phyloP scores from a whole-genome alignment of 2,888 invertebrate species.

The Tachina grossa region DNA sequence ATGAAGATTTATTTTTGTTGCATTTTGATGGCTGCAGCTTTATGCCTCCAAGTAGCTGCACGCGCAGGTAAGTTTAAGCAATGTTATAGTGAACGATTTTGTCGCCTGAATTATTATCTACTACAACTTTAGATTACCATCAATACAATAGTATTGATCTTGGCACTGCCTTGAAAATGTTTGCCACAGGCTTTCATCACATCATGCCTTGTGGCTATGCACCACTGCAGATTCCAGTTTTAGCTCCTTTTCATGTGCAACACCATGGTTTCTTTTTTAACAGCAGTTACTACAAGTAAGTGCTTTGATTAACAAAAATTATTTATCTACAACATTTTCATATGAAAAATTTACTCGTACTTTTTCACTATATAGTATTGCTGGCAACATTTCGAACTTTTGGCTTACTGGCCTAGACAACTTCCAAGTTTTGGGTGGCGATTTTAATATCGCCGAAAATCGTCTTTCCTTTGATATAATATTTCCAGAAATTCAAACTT shows the following conservation, averaged over 20 bases:
- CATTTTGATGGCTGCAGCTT: constrained; percentile 4
- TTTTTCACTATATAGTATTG: constrained; percentile 56
- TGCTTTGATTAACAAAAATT: background rate
- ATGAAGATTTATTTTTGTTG: constrained; percentile 11
- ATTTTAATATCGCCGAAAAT: constrained; percentile 71
- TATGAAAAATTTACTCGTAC: too few relatives aligned
- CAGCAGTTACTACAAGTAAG: constrained; percentile 67
- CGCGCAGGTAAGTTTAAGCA: constrained; percentile 62
- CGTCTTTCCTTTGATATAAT: constrained; percentile 74
- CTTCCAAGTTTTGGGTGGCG: constrained; percentile 72
- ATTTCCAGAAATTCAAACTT: constrained; percentile 73
- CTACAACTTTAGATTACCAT: constrained; percentile 1
- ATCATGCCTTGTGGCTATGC: constrained; percentile 77
- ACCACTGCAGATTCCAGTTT: constrained; percentile 71
- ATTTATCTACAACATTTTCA: background rate
- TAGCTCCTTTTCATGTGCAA: constrained; percentile 73
- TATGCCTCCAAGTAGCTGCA: constrained; percentile 48
- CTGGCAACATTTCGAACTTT: constrained; percentile 76
- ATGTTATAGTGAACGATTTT: background rate
- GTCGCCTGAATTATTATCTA: background rate
- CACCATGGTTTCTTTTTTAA: constrained; percentile 50
- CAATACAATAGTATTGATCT: constrained; percentile 54
- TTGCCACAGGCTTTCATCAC: constrained; percentile 71
- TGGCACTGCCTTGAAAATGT: constrained; percentile 72
- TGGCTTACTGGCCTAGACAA: constrained; percentile 74